Evolutionary conservation across 2,888 invertebrate genomes (phyloP).

Genomic region (Netelia inedita): DNA sequence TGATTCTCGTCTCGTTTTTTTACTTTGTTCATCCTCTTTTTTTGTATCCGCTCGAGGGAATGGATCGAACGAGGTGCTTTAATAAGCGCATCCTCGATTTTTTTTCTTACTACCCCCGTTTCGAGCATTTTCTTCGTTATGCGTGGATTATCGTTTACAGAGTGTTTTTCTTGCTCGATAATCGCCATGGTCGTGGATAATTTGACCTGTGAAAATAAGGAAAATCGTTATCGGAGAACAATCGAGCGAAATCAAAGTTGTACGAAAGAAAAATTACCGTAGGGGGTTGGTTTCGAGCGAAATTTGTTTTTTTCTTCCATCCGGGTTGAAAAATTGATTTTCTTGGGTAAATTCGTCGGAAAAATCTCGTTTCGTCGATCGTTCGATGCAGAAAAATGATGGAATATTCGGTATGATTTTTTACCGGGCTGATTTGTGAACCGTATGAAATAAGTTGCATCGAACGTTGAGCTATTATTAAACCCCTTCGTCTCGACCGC

Average conservation of each 20-base stretch:
- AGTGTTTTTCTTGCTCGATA: neutral
- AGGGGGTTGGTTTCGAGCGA: neutral
- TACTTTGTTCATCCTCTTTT: neutral
- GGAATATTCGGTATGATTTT: neutral
- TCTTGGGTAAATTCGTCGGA: neutral
- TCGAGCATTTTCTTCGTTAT: neutral
- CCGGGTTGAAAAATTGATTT: neutral
- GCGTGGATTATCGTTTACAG: neutral
- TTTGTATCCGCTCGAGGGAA: neutral
- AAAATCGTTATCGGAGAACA: neutral
- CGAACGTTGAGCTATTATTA: conserved; percentile 6
- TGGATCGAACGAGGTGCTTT: too few species aligned
- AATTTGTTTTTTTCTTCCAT: neutral
- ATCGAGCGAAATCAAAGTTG: neutral
- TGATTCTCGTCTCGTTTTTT: conserved; percentile 23
- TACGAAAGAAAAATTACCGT: conserved; percentile 4
- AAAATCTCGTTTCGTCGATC: neutral
- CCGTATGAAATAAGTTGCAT: neutral
- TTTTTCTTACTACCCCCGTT: neutral
- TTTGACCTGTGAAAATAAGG: neutral
- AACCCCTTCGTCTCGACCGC: neutral
- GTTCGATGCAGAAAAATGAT: neutral
- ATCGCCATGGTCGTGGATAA: neutral
- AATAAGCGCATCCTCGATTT: neutral
- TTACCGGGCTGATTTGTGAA: neutral